Evolutionary conservation across 2,113 vertebrate genomes (phyloP).

Genomic region (Eleginops maclovinus): DNA sequence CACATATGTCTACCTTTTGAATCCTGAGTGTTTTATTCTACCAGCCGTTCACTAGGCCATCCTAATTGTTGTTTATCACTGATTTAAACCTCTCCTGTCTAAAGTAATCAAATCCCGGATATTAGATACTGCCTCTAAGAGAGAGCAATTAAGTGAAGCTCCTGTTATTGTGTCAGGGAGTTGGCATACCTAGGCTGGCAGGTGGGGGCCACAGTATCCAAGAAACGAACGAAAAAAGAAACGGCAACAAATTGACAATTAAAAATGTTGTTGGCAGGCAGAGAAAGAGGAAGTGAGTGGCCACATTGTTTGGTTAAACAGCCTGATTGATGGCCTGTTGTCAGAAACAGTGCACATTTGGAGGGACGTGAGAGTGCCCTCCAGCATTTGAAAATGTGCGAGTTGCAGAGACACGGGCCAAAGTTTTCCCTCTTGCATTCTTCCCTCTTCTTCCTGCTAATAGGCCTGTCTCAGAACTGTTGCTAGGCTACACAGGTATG

Average conservation of each 20-base stretch:
- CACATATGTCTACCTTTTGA: neutral
- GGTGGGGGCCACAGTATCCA: conserved; percentile 32
- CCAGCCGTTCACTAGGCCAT: conserved; percentile 14
- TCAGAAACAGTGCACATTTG: conserved; percentile 34
- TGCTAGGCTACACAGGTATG: conserved; percentile 77
- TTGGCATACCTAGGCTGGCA: conserved; percentile 39
- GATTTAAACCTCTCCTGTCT: conserved; percentile 44
- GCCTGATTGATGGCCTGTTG: conserved; percentile 63
- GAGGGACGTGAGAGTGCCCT: conserved; percentile 12
- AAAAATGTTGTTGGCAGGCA: conserved; percentile 67
- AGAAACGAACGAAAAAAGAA: conserved; percentile 9
- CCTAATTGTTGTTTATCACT: conserved; percentile 13
- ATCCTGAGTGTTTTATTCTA: conserved; percentile 11
- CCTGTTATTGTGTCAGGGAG: conserved; percentile 30
- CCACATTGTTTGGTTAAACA: conserved; percentile 61
- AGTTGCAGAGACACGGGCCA: conserved; percentile 46
- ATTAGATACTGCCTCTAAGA: conserved; percentile 52
- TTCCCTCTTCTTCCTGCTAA: conserved; percentile 61
- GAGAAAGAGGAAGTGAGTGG: conserved; percentile 21
- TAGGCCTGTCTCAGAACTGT: conserved; percentile 68
- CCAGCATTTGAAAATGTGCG: conserved; percentile 45
- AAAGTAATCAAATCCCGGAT: conserved; percentile 48
- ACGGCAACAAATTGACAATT: conserved; percentile 69
- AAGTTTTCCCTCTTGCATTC: conserved; percentile 62
- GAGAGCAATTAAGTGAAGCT: conserved; percentile 53